Evolutionary conservation across 2,113 vertebrate genomes (phyloP).

Genomic region (Gallinago paraguaiae): DNA sequence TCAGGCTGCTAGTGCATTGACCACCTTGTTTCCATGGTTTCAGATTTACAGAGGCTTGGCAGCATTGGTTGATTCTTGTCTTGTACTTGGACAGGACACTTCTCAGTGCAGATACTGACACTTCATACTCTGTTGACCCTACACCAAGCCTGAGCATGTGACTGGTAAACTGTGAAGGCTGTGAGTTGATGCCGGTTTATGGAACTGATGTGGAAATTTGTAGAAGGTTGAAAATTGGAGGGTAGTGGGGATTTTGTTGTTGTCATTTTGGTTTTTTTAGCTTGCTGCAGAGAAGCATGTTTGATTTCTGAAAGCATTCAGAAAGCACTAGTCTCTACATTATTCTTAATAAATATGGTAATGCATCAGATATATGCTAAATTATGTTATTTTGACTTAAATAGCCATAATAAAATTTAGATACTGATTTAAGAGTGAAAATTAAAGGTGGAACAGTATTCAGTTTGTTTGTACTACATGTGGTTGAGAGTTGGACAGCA

Average conservation of each 20-base stretch:
- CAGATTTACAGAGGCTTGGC: not conserved
- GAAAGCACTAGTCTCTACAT: not conserved
- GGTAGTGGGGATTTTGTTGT: not conserved
- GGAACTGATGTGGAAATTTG: not conserved
- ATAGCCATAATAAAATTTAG: not conserved
- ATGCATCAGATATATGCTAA: not conserved
- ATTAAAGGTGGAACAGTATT: not conserved
- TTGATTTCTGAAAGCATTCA: not conserved
- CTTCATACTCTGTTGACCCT: not conserved
- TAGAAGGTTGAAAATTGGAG: not conserved
- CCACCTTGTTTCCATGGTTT: not conserved
- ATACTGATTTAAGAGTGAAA: not conserved
- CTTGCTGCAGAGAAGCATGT: not conserved
- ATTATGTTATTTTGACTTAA: not conserved
- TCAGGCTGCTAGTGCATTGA: not conserved
- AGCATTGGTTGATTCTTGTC: not conserved
- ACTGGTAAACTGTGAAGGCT: not conserved
- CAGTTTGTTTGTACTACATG: not conserved
- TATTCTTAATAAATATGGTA: not conserved
- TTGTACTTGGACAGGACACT: not conserved
- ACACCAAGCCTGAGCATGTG: not conserved
- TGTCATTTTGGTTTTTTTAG: rapidly evolving
- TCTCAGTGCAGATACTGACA: not conserved
- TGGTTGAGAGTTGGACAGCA: not conserved
- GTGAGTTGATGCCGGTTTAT: not conserved